These are phyloP conservation scores for Salvelinus alpinus DNA, from an alignment of 2,113 vertebrate species.

Conservation along the genomic window DNA sequence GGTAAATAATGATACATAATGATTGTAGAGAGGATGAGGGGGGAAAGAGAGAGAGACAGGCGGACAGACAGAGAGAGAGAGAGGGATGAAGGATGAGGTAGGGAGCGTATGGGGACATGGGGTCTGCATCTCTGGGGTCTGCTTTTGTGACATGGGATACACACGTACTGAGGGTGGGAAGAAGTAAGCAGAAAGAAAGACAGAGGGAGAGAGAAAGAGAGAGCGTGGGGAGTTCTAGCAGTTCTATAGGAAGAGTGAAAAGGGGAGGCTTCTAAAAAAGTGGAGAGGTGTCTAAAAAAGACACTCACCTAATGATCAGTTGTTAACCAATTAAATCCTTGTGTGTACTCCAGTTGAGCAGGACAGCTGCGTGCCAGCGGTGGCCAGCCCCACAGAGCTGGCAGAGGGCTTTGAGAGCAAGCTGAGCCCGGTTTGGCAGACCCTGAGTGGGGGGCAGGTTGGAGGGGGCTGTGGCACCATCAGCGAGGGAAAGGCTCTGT, in stretches of 20 bases:
- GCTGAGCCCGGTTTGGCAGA: slow-evolving; percentile 93
- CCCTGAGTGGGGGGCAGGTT: slow-evolving; percentile 87
- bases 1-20: slow-evolving; percentile 56
- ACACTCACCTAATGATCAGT: no score
- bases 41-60: no score
- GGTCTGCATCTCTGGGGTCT: slow-evolving; percentile 94
- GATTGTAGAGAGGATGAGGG: slow-evolving; percentile 46
- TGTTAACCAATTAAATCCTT: no score
- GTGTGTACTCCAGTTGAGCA: slow-evolving; percentile 77
- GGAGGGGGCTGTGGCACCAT: slow-evolving; percentile 90
- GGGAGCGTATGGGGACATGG: slow-evolving; percentile 53
- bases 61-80: no score
- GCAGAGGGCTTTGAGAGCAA: slow-evolving; percentile 95
- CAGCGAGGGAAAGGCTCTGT: slow-evolving; percentile 89
- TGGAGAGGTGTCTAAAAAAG: no score
- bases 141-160: slow-evolving; percentile 96
- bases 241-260: not conserved
- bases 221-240: not conserved
- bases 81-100: no score
- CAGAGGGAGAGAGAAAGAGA: not conserved
- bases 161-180: not conserved
- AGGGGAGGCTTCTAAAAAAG: no score
- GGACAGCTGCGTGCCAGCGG: slow-evolving; percentile 89
- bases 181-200: not conserved
- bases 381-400: slow-evolving; percentile 89